phyloP scores from a whole-genome alignment of 2,113 vertebrate genomes.

The Propithecus coquereli region DNA sequence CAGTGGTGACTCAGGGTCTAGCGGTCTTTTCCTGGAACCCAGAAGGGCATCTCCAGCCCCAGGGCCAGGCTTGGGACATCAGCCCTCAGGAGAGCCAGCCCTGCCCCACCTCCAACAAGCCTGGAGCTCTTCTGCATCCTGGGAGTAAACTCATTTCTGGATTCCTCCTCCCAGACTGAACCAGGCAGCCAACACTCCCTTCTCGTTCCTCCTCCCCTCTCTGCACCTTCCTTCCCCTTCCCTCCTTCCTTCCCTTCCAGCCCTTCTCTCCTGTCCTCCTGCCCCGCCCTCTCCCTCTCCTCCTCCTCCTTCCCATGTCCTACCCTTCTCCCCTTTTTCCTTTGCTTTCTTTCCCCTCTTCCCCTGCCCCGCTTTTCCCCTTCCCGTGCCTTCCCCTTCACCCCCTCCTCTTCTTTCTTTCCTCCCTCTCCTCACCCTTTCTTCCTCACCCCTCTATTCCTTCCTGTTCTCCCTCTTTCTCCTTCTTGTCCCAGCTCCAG shows the following conservation, averaged over 20 bases:
- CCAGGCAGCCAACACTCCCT: too few relatives aligned
- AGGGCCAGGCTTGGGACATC: background rate
- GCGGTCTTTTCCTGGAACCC: background rate
- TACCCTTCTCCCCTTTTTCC: background rate
- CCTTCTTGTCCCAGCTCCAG: background rate
- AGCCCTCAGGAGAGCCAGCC: background rate
- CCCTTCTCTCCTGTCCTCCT: background rate
- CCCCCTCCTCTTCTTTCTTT: too few relatives aligned
- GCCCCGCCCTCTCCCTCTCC: slow-evolving; percentile 8
- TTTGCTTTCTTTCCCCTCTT: too few relatives aligned
- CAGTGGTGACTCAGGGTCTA: background rate
- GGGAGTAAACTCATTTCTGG: background rate
- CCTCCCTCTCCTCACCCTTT: background rate
- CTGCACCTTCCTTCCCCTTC: background rate
- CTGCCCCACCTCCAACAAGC: background rate
- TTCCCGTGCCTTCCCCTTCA: background rate
- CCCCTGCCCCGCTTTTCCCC: background rate
- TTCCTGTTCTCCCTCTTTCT: too few relatives aligned
- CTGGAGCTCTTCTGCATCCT: background rate
- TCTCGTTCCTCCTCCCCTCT: slow-evolving; percentile 34
- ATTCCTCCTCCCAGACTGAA: background rate
- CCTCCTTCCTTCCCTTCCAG: background rate
- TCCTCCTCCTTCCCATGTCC: slow-evolving; percentile 4
- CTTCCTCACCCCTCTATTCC: background rate
- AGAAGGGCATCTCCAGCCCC: background rate